Evolutionary conservation across 2,797 vertebrate genomes (phyloP).

Genomic region (Crotalus adamanteus): DNA sequence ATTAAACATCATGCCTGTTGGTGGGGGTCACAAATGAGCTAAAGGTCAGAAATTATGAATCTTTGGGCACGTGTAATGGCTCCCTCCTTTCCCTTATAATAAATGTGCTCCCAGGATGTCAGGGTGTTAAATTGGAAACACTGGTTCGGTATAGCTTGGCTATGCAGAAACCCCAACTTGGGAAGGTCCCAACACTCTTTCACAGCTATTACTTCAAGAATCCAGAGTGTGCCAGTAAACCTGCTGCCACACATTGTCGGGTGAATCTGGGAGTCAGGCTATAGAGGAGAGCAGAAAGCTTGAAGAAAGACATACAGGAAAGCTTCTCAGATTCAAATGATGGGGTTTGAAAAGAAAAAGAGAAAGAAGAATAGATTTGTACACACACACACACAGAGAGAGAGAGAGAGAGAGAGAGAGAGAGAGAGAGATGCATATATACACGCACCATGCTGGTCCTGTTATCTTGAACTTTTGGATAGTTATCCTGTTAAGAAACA

Average conservation of each 20-base stretch:
- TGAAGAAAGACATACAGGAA: neutral
- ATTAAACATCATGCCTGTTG: slow-evolving; percentile 25
- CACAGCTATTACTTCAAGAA: slow-evolving; percentile 35
- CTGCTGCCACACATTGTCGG: slow-evolving; percentile 21
- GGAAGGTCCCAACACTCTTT: slow-evolving; percentile 29
- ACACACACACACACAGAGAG: too few relatives aligned
- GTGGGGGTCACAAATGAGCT: slow-evolving; percentile 28
- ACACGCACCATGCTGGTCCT: too few relatives aligned
- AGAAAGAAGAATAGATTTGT: neutral
- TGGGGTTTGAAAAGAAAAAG: neutral
- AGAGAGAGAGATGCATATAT: too few relatives aligned
- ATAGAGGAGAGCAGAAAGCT: neutral
- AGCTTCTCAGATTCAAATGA: neutral
- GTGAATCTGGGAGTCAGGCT: neutral
- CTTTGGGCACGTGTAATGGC: slow-evolving; percentile 24
- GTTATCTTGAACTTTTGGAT: too few relatives aligned
- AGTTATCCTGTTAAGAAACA: too few relatives aligned
- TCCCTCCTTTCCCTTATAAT: neutral
- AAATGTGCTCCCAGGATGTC: slow-evolving; percentile 36
- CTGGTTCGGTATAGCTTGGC: slow-evolving; percentile 27
- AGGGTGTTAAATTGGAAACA: slow-evolving; percentile 36
- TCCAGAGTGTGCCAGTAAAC: neutral
- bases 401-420: too few relatives aligned
- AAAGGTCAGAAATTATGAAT: slow-evolving; percentile 30
- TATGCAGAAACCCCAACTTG: slow-evolving; percentile 27